These are phyloP conservation scores for Netelia inedita DNA, from an alignment of 2,888 invertebrate genomes.

Conservation along the genomic window DNA sequence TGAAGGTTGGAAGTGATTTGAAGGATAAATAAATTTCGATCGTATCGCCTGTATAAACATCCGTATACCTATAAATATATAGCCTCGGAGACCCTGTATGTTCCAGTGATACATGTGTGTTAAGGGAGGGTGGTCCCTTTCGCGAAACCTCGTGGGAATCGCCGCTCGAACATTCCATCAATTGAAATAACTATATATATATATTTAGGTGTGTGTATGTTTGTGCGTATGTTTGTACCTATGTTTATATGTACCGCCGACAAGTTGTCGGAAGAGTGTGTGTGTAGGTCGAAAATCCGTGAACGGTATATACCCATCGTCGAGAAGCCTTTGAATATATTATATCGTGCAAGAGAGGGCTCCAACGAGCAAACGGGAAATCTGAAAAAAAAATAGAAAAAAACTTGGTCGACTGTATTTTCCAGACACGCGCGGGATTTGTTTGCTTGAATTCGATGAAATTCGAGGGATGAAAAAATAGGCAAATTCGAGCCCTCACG, in stretches of 20 bases:
- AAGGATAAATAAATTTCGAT: background rate
- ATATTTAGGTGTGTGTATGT: background rate
- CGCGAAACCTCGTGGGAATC: constrained; percentile 26
- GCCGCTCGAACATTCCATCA: constrained; percentile 34
- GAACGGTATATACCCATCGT: background rate
- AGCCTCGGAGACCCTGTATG: constrained; percentile 10
- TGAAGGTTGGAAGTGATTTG: background rate
- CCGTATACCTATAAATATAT: background rate
- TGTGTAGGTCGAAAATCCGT: constrained; percentile 22
- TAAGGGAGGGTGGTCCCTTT: background rate
- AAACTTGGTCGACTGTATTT: background rate
- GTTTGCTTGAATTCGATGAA: background rate
- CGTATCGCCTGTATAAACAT: background rate
- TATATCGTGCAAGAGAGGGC: constrained; percentile 25
- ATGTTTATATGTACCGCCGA: background rate
- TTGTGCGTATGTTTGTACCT: background rate
- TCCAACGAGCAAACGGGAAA: background rate
- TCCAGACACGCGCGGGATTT: background rate
- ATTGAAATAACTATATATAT: constrained; percentile 31
- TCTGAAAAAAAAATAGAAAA: background rate
- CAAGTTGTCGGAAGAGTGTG: constrained; percentile 33
- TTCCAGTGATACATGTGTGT: constrained; percentile 13
- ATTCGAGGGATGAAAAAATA: background rate
- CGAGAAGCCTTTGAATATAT: constrained; percentile 51
- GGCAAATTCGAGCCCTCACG: background rate